These are phyloP conservation scores for Zingel zingel DNA, from an alignment of 2,113 vertebrate species.

Conservation along the genomic window DNA sequence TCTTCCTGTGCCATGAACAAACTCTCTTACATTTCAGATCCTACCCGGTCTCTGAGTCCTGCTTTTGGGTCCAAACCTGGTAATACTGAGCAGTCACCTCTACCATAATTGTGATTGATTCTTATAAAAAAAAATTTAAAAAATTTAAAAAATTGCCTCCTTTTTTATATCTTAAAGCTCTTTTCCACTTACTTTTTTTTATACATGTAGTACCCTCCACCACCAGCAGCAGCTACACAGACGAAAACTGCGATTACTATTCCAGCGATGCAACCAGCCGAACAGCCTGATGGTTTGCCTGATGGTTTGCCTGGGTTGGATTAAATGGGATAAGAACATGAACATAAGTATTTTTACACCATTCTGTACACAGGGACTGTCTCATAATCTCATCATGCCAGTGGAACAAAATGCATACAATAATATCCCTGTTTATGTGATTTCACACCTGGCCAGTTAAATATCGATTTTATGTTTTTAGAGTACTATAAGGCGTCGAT, in stretches of 20 bases:
- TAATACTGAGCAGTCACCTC: neutral
- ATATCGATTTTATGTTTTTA: neutral
- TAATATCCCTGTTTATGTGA: neutral
- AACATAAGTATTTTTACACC: neutral
- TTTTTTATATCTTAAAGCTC: neutral
- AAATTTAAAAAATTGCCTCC: no score
- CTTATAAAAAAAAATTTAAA: no score
- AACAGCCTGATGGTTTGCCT: neutral
- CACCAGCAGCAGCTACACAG: neutral
- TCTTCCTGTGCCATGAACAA: neutral
- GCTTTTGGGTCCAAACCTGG: neutral
- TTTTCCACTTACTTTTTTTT: slow-evolving; percentile 47
- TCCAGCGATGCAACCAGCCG: slow-evolving; percentile 48
- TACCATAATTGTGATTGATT: neutral
- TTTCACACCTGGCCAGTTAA: neutral
- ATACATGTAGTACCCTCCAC: slow-evolving; percentile 14
- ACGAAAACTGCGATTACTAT: slow-evolving; percentile 38
- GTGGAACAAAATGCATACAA: neutral
- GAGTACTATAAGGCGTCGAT: no score
- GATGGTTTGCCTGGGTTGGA: rapidly evolving
- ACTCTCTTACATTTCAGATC: neutral
- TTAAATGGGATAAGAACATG: neutral
- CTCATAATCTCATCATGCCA: neutral
- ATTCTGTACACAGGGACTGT: neutral
- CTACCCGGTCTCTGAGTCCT: neutral